Conservation (phyloP, 1,140 invertebrate species). For the Uloborus diversus region DNA sequence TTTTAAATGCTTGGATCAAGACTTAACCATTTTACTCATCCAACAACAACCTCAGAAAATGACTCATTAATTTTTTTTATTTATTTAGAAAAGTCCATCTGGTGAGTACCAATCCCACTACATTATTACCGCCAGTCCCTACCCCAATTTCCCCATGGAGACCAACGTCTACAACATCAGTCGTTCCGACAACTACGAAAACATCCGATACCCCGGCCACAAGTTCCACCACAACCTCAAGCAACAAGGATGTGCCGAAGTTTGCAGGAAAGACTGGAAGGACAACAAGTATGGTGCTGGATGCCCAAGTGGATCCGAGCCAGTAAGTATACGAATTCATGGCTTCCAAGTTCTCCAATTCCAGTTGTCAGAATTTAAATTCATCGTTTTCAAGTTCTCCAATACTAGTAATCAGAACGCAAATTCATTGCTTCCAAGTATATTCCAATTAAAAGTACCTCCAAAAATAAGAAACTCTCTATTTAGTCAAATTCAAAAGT, state of each 20-base stretch:
- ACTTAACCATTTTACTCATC: too few relatives aligned
- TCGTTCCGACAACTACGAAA: conserved; percentile 26
- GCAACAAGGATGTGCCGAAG: conserved; percentile 29
- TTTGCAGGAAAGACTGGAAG: conserved; percentile 18
- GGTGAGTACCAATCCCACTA: conserved; percentile 26
- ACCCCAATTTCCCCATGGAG: neutral
- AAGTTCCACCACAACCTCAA: conserved; percentile 37
- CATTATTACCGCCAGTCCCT: conserved; percentile 14
- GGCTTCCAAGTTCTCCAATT: neutral
- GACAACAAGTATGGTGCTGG: neutral
- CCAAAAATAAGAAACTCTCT: neutral
- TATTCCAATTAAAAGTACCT: neutral
- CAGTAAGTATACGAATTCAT: neutral
- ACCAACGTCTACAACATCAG: conserved; percentile 33
- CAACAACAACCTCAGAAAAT: too few relatives aligned
- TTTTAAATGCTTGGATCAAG: too few relatives aligned
- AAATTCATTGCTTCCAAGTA: neutral
- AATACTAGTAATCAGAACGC: neutral
- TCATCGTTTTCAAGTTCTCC: neutral
- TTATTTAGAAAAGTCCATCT: neutral
- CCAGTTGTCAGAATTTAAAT: neutral
- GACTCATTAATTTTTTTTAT: too few relatives aligned
- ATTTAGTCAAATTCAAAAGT: too few relatives aligned
- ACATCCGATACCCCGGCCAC: neutral
- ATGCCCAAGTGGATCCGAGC: conserved; percentile 22